Percentiles rank a stretch among this genome's conserved stretches.
Evolutionary conservation across 2,888 invertebrate genomes (phyloP).

Genomic region (Augochlorella aurata): DNA sequence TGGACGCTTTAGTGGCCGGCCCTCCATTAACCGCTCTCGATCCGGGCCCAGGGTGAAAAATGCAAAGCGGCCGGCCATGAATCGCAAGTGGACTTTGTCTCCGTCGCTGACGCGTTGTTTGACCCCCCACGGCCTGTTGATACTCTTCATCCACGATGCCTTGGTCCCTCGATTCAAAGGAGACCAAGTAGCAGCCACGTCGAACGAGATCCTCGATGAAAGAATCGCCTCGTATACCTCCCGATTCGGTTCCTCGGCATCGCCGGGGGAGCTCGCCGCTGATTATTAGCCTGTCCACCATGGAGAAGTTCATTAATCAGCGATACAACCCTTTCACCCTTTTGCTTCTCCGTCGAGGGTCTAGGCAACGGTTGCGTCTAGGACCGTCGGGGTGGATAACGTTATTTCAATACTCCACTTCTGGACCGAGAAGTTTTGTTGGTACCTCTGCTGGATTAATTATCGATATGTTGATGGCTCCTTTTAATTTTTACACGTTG

Average conservation of each 20-base stretch:
- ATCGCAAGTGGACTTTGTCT: slow-evolving; percentile 34
- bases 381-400: too few relatives aligned
- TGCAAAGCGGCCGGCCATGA: slow-evolving; percentile 35
- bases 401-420: too few relatives aligned
- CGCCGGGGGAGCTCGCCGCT: neutral
- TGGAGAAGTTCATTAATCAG: neutral
- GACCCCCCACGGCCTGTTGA: neutral
- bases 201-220: neutral
- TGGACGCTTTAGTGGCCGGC: slow-evolving; percentile 37
- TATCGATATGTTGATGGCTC: too few relatives aligned
- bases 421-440: too few relatives aligned
- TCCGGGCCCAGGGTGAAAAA: slow-evolving; percentile 37
- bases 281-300: neutral
- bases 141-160: neutral
- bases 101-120: slow-evolving; percentile 16
- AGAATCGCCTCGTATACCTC: neutral
- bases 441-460: too few relatives aligned
- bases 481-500: too few relatives aligned
- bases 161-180: slow-evolving; percentile 9
- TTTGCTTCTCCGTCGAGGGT: neutral
- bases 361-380: too few relatives aligned
- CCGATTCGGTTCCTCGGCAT: neutral
- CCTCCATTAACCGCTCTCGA: slow-evolving; percentile 44
- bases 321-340: neutral
- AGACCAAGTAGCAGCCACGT: neutral